phyloP scores from a whole-genome alignment of 2,888 invertebrate genomes.

The Polydrusus cervinus region DNA sequence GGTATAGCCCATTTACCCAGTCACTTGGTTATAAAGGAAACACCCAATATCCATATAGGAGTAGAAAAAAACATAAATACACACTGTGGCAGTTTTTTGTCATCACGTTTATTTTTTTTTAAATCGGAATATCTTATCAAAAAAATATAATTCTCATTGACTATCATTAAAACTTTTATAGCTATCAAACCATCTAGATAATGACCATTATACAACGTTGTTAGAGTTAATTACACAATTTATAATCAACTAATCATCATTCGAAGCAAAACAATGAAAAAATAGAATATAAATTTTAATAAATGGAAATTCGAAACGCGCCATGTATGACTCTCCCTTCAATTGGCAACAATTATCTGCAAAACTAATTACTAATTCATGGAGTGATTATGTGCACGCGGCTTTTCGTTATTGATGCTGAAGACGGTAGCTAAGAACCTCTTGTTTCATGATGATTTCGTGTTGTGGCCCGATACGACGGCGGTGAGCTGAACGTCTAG shows the following conservation, averaged over 20 bases:
- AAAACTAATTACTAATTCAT: conserved; percentile 19
- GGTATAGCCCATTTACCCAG: no score
- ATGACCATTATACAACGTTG: no score
- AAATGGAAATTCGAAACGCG: conserved; percentile 17
- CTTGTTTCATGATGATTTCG: conserved; percentile 33
- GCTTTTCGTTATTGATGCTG: conserved; percentile 24
- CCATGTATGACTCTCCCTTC: conserved; percentile 3
- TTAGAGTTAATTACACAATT: neutral
- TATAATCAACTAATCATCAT: neutral
- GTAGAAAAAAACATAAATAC: no score
- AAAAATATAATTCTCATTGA: no score
- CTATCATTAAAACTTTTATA: no score
- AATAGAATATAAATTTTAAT: neutral
- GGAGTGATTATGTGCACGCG: conserved; percentile 34
- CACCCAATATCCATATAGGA: no score
- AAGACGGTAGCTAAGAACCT: conserved; percentile 41
- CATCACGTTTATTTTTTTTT: no score
- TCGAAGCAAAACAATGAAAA: neutral
- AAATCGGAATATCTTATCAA: no score
- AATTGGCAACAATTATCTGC: conserved; percentile 27
- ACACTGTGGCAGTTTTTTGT: no score
- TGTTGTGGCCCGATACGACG: conserved; percentile 15
- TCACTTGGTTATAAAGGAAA: no score
- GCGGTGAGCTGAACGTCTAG: neutral
- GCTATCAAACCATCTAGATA: no score